These are phyloP conservation scores for Pteronotus mesoamericanus DNA, from an alignment of 2,797 vertebrate species.

Conservation along the genomic window DNA sequence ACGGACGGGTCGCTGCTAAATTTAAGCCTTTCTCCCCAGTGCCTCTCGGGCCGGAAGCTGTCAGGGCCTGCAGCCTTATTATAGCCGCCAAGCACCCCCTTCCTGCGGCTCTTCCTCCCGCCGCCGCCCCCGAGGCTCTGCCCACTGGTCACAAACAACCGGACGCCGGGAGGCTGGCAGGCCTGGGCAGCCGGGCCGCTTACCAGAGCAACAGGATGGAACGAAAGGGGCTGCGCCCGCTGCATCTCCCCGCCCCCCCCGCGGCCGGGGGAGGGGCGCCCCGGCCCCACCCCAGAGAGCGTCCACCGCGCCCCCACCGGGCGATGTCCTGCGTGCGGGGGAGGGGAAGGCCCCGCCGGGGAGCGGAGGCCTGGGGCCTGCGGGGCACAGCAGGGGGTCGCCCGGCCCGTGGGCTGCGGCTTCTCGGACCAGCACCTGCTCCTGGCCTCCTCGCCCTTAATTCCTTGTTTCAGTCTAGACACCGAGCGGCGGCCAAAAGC, in stretches of 20 bases:
- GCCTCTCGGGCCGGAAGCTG: constrained; percentile 76
- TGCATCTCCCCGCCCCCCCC: accelerated
- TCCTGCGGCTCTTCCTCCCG: constrained; percentile 55
- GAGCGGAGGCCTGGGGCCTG: accelerated
- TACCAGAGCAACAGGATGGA: background rate
- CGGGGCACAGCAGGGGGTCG: accelerated
- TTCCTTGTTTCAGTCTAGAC: accelerated
- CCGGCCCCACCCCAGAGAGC: background rate
- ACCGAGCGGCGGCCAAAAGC: accelerated
- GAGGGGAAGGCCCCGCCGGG: accelerated
- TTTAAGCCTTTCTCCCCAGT: constrained; percentile 50
- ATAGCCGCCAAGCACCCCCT: constrained; percentile 75
- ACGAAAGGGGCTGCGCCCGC: accelerated
- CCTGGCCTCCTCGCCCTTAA: background rate
- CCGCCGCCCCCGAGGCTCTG: accelerated
- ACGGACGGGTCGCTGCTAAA: constrained; percentile 63
- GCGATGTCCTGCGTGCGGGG: accelerated
- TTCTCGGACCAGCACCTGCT: background rate
- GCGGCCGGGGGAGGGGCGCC: background rate
- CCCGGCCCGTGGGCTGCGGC: accelerated
- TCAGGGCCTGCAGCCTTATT: constrained; percentile 76
- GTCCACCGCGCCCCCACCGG: accelerated
- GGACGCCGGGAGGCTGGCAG: background rate
- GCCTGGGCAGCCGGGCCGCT: background rate
- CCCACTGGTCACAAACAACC: background rate